A percentile compares a stretch with the other conserved stretches of the same genome.
Evolutionary conservation across 2,888 invertebrate genomes (phyloP).

Genomic region (Rhodophaea formosa): DNA sequence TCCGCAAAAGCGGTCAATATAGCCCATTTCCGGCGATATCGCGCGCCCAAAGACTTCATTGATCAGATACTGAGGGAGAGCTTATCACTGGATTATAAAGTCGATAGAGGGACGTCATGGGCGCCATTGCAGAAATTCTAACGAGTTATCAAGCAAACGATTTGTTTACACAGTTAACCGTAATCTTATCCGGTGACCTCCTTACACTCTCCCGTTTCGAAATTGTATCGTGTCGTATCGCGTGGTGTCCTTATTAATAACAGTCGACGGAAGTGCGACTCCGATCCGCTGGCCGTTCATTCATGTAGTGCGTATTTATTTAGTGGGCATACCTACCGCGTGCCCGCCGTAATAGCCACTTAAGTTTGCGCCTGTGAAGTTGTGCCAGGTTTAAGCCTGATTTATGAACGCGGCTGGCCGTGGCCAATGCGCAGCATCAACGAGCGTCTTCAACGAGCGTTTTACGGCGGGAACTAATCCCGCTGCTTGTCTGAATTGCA

Average conservation of each 20-base stretch:
- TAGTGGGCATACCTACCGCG: conserved; percentile 58
- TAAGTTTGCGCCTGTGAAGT: not conserved
- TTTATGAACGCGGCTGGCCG: not conserved
- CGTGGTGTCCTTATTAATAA: conserved; percentile 67
- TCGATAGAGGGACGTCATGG: conserved; percentile 48
- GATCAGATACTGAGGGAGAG: conserved; percentile 30
- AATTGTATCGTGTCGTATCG: conserved; percentile 73
- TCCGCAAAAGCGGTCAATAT: not conserved
- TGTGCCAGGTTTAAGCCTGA: not conserved
- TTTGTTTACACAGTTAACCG: conserved; percentile 79
- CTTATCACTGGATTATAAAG: conserved; percentile 45
- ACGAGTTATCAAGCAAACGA: conserved; percentile 78
- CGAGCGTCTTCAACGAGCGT: not conserved
- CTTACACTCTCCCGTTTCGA: conserved; percentile 79
- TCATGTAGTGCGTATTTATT: conserved; percentile 73
- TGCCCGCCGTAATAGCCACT: conserved; percentile 12
- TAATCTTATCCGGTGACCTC: conserved; percentile 81
- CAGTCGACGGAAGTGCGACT: conserved; percentile 68
- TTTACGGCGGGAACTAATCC: not conserved
- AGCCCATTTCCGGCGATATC: conserved; percentile 10
- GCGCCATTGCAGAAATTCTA: conserved; percentile 75
- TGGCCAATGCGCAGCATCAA: not conserved
- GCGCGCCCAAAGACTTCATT: conserved; percentile 19
- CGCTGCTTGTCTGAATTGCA: not conserved
- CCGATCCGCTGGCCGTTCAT: conserved; percentile 59